Conservation (phyloP, 1,140 invertebrate species). For the Diabrotica virgifera region DNA sequence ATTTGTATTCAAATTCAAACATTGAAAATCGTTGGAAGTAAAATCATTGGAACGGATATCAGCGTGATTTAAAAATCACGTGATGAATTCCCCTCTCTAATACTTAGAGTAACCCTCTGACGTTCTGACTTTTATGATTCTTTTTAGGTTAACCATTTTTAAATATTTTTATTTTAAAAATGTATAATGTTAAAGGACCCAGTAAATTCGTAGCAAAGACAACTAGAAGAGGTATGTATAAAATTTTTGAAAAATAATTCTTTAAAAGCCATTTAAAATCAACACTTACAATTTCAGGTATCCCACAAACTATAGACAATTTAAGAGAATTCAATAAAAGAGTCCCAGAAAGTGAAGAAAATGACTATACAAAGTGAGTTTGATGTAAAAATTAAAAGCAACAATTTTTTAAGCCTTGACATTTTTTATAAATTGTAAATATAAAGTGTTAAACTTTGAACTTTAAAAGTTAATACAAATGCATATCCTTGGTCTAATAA, state of each 20-base stretch:
- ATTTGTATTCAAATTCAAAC: too few relatives aligned
- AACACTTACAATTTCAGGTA: slow-evolving; percentile 41
- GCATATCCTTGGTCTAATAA: too few relatives aligned
- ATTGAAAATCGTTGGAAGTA: too few relatives aligned
- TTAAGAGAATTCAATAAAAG: slow-evolving; percentile 22
- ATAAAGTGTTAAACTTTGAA: too few relatives aligned
- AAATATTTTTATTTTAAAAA: slow-evolving; percentile 38
- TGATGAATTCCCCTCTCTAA: too few relatives aligned
- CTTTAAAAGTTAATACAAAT: slow-evolving; percentile 24
- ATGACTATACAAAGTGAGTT: slow-evolving; percentile 19
- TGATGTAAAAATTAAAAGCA: too few relatives aligned
- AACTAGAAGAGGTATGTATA: slow-evolving; percentile 66
- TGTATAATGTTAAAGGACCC: slow-evolving; percentile 84
- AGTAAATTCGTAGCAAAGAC: slow-evolving; percentile 80
- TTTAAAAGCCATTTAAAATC: neutral
- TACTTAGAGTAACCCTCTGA: too few relatives aligned
- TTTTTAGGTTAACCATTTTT: slow-evolving; percentile 6
- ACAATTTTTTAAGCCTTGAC: too few relatives aligned
- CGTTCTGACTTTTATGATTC: slow-evolving; percentile 3
- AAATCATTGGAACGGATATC: too few relatives aligned
- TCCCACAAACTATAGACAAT: slow-evolving; percentile 52
- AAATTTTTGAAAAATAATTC: slow-evolving; percentile 9
- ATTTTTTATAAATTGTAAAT: too few relatives aligned
- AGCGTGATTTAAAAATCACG: too few relatives aligned
- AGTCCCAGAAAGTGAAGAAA: slow-evolving; percentile 16